Conservation (phyloP, 2,113 vertebrate genomes). For the Glaucomys volans region DNA sequence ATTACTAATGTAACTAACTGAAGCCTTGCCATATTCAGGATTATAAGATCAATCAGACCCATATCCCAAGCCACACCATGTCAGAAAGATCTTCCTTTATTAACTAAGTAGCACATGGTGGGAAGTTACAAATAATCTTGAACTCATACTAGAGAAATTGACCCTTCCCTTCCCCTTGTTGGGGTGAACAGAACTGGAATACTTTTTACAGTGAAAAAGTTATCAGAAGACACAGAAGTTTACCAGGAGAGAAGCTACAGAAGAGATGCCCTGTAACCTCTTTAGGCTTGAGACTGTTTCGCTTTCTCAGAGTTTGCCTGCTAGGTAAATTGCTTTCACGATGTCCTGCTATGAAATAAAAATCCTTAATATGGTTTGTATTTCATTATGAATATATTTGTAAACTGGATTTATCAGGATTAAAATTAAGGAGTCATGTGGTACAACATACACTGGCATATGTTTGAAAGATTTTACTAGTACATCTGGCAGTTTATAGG, state of each 20-base stretch:
- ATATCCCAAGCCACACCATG: no score
- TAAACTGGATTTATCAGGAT: slow-evolving; percentile 2
- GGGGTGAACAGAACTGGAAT: slow-evolving; percentile 12
- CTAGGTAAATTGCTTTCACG: slow-evolving; percentile 26
- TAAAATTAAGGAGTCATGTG: not conserved
- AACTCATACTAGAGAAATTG: not conserved
- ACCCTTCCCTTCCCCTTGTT: not conserved
- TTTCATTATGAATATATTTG: not conserved
- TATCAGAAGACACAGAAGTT: slow-evolving; percentile 21
- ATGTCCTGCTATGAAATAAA: not conserved
- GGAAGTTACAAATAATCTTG: not conserved
- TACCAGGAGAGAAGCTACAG: slow-evolving; percentile 33
- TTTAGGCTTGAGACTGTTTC: not conserved
- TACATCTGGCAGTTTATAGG: not conserved
- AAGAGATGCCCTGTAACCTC: not conserved
- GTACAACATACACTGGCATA: not conserved
- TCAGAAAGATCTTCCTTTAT: slow-evolving; percentile 13
- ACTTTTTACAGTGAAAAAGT: slow-evolving; percentile 24
- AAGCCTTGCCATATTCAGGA: not conserved
- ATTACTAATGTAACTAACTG: not conserved
- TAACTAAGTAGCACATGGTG: not conserved
- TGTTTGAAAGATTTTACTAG: not conserved
- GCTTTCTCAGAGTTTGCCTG: not conserved
- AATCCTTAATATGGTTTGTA: not conserved
- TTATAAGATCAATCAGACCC: not conserved